Base-by-base conservation (phyloP, 2,888 invertebrate genomes). In the Aricia artaxerxes region DNA sequence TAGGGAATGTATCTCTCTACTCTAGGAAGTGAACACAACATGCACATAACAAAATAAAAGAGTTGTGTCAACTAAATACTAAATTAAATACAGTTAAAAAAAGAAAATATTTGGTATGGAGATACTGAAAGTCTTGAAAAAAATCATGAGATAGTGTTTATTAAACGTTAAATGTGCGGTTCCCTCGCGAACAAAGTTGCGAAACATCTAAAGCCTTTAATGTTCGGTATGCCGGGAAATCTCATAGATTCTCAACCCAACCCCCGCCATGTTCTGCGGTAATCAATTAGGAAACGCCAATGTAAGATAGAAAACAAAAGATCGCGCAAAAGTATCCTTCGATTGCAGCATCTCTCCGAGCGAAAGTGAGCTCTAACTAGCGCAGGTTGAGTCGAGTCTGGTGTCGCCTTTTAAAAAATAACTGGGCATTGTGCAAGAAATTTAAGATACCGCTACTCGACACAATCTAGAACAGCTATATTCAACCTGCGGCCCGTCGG, bases 361-460 rank as follows among this genome's bases (percentile, higher is more conserved):
- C 35, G 69, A 69, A 69, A 69, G 35, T 69, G 35, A 35, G 2
- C 69, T 38, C 69, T 69, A 69, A 5, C 35, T 38, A 1, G 69
- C 13, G 69, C 11, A 38, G 69, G 69, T 69, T 16, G 35, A 1
- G 69, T 69, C 13, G 69, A 31, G 7, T 35, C 35, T 69, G 35
- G 69, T 69, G 69, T 13, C 16, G 35, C 69, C 11, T 75, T 49
- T 13, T 13, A 24, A 24, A 75, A 75, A 44, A 40, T 75, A 75
- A 44, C 31, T 75, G 75, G 75, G 44, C 44, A 75, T 75, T 75
- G 75, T 73, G 75, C 44, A 75, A 44, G 49, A 75, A 24, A 44
- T 73, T 40, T 44, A 73, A 49, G 75, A 49, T 75, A 44, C 75
- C 75, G 75, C 75, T 75, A 75, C 73, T 75, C 49, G 75, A 73